phyloP scores from a whole-genome alignment of 1,140 invertebrate species.

The Macrobrachium rosenbergii region DNA sequence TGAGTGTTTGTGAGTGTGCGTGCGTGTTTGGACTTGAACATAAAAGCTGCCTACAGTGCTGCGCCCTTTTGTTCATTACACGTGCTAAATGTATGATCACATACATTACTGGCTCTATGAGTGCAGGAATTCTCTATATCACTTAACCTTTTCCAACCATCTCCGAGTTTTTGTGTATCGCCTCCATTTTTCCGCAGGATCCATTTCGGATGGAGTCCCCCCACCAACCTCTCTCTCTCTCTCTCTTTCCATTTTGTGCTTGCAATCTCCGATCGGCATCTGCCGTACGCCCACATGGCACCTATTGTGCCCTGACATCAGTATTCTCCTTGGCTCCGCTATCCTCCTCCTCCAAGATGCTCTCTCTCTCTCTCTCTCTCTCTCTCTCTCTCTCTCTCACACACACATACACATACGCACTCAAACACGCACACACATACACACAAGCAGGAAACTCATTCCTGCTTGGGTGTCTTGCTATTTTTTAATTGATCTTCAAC shows the following conservation, averaged over 20 bases:
- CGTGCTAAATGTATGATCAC: too few species aligned
- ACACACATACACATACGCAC: neutral
- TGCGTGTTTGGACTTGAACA: too few species aligned
- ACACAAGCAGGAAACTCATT: too few species aligned
- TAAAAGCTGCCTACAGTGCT: too few species aligned
- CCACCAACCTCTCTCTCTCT: constrained; percentile 6
- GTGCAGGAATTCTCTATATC: neutral
- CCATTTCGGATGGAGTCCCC: neutral
- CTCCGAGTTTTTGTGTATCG: too few species aligned
- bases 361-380: constrained; percentile 15
- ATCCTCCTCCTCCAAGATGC: neutral
- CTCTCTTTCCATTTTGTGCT: neutral
- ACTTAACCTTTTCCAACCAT: neutral
- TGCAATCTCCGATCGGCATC: neutral
- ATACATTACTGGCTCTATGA: too few species aligned
- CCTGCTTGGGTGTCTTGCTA: too few species aligned
- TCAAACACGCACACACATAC: too few species aligned
- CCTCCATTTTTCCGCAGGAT: neutral
- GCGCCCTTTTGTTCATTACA: too few species aligned
- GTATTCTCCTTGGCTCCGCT: neutral
- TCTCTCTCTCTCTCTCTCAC: constrained; percentile 20
- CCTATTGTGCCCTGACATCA: neutral
- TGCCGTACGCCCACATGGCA: too few species aligned
- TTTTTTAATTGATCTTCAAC: too few species aligned
- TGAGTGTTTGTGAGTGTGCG: too few species aligned